Evolutionary conservation across 1,140 invertebrate species (phyloP).

Genomic region (Platorchestia sp.): DNA sequence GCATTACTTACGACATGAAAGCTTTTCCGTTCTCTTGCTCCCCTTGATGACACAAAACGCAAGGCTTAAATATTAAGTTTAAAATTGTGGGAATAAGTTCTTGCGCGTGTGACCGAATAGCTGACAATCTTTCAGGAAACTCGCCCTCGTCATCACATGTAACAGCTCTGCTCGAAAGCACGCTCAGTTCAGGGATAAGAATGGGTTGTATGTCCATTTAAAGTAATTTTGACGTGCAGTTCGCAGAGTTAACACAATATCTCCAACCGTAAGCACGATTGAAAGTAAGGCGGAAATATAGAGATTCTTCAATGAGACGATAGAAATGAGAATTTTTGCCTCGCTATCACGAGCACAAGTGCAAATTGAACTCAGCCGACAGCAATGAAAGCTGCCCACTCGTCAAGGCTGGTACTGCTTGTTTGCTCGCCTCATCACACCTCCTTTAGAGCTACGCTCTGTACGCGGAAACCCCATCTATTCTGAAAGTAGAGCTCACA

Average conservation of each 20-base stretch:
- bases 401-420: not conserved
- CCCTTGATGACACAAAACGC: too few relatives aligned
- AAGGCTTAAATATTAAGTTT: too few relatives aligned
- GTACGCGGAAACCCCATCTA: not conserved
- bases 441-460: not conserved
- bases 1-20: too few relatives aligned
- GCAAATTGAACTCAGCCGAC: not conserved
- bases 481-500: not conserved
- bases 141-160: too few relatives aligned
- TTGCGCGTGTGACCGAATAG: too few relatives aligned
- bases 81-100: too few relatives aligned
- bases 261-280: not conserved
- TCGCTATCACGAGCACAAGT: not conserved
- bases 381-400: not conserved
- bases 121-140: too few relatives aligned
- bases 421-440: not conserved
- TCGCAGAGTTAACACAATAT: not conserved
- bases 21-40: too few relatives aligned
- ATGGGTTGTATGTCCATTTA: not conserved
- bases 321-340: not conserved
- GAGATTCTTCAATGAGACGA: not conserved
- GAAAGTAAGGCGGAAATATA: not conserved
- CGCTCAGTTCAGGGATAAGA: too few relatives aligned
- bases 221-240: not conserved
- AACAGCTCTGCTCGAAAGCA: too few relatives aligned